Percentiles rank a stretch among this genome's conserved stretches.
Evolutionary conservation across 2,113 vertebrate species (phyloP).

Genomic region (Cololabis saira): DNA sequence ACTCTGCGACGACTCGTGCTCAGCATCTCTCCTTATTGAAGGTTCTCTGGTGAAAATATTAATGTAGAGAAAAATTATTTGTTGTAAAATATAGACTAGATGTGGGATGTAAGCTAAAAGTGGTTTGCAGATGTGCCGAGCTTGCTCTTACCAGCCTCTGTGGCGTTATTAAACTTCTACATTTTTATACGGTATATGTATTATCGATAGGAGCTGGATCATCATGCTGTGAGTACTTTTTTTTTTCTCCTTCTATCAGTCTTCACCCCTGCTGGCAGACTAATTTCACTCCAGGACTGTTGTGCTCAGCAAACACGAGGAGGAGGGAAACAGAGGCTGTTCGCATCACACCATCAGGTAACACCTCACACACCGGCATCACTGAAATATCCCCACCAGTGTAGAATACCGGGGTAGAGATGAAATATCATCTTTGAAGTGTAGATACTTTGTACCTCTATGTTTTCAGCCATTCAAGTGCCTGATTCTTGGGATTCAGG

Average conservation of each 20-base stretch:
- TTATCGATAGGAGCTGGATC: neutral
- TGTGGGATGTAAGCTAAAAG: constrained; percentile 1
- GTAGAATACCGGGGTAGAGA: neutral
- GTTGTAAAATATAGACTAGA: neutral
- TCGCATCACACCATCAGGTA: constrained; percentile 72
- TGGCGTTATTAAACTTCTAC: constrained; percentile 5
- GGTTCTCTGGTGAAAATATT: constrained; percentile 30
- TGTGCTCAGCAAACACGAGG: constrained; percentile 67
- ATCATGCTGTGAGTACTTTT: constrained; percentile 17
- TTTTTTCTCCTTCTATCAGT: neutral
- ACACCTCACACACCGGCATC: constrained; percentile 2
- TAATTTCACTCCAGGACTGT: constrained; percentile 59
- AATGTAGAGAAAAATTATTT: constrained; percentile 51
- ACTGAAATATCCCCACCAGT: neutral
- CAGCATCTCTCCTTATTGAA: constrained; percentile 24
- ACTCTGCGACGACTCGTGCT: constrained; percentile 63
- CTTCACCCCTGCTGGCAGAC: constrained; percentile 60
- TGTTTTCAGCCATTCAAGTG: neutral
- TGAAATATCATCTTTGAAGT: neutral
- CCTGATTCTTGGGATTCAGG: too few relatives aligned
- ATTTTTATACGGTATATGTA: too few relatives aligned
- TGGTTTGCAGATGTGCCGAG: constrained; percentile 2
- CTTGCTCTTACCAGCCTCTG: constrained; percentile 36
- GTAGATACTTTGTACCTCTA: neutral
- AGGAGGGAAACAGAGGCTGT: constrained; percentile 63